A percentile compares a stretch with the other conserved stretches of the same genome.
These are phyloP conservation scores for Atta texana DNA, from an alignment of 1,140 invertebrate genomes.

Conservation along the genomic window DNA sequence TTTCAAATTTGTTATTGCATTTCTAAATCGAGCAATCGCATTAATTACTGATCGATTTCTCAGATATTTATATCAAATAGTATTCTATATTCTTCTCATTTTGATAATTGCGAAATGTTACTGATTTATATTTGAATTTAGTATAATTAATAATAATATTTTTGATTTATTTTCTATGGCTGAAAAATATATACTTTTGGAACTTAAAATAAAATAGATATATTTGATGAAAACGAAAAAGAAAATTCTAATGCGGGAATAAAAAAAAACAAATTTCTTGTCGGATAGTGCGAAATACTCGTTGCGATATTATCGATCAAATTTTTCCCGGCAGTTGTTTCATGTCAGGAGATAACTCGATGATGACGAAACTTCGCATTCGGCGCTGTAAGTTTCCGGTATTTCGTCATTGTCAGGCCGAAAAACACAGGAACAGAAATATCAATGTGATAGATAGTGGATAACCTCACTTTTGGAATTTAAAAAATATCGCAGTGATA, in stretches of 20 bases:
- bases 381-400: not conserved
- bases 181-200: no score
- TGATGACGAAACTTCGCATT: not conserved
- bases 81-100: not conserved
- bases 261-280: not conserved
- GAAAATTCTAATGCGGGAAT: no score
- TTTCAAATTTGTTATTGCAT: no score
- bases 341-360: not conserved
- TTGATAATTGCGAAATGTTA: no score
- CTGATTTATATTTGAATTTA: no score
- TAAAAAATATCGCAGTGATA: not conserved
- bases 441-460: not conserved
- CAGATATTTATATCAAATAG: not conserved
- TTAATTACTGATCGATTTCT: not conserved
- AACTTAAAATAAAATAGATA: no score
- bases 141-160: no score
- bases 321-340: not conserved
- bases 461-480: slow-evolving; percentile 18
- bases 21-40: no score
- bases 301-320: not conserved
- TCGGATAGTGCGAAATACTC: not conserved
- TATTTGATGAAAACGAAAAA: no score
- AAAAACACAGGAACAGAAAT: not conserved
- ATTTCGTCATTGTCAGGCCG: not conserved
- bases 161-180: no score